Percentiles rank a stretch among this genome's conserved stretches.
phyloP scores from a whole-genome alignment of 2,797 vertebrate species.

The Mergus octosetaceus region DNA sequence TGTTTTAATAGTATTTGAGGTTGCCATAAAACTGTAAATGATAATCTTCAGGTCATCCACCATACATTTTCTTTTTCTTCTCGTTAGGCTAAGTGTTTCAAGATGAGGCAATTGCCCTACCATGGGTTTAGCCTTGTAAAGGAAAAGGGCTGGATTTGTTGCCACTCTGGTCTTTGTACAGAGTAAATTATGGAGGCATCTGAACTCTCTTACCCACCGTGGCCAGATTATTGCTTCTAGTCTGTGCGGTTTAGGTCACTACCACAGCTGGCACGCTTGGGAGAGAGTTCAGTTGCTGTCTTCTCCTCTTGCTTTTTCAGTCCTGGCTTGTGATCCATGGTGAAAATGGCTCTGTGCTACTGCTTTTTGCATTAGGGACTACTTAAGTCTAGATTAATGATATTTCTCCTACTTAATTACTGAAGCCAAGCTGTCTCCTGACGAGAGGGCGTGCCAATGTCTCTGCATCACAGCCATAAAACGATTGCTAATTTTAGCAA shows the following conservation, averaged over 20 bases:
- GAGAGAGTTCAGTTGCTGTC: background rate
- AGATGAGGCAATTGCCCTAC: background rate
- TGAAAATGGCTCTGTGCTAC: background rate
- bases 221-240: background rate
- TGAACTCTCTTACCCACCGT: background rate
- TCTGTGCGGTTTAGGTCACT: background rate
- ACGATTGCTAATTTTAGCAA: background rate
- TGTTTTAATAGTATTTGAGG: conserved; percentile 43
- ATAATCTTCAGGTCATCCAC: conserved; percentile 36
- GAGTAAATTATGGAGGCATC: background rate
- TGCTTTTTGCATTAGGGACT: background rate
- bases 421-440: background rate
- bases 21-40: background rate
- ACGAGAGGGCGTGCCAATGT: background rate
- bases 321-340: background rate
- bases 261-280: background rate
- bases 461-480: background rate
- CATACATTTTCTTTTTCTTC: background rate
- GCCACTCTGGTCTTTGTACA: background rate
- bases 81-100: background rate
- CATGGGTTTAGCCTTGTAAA: background rate
- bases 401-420: background rate
- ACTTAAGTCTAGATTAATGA: background rate
- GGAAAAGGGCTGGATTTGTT: background rate
- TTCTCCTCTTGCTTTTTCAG: background rate